A percentile compares a stretch with the other conserved stretches of the same genome.
Conservation (phyloP, 64 coral and sea anemone genomes). For the Pocillopora verrucosa region DNA sequence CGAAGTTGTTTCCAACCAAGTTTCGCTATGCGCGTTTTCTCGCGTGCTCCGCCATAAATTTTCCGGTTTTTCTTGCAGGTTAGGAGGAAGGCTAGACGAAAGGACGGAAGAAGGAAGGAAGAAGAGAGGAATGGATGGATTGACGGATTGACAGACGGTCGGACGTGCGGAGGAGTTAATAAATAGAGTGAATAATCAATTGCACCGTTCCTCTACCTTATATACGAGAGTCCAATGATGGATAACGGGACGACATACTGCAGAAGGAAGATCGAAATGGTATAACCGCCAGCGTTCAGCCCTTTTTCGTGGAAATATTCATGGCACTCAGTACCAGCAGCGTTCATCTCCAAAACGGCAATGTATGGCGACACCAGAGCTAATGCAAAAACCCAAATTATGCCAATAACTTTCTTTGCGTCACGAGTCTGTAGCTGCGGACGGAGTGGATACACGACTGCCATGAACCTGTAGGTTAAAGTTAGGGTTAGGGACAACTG, state of each 20-base stretch:
- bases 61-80: too few relatives aligned
- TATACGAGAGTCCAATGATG: conserved; percentile 88
- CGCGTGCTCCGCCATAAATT: too few relatives aligned
- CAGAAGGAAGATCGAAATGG: conserved; percentile 77
- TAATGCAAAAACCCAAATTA: conserved; percentile 75
- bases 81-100: too few relatives aligned
- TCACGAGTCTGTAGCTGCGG: conserved; percentile 75
- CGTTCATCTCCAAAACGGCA: conserved; percentile 52
- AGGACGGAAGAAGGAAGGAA: too few relatives aligned
- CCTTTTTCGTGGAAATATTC: conserved; percentile 71
- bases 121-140: too few relatives aligned
- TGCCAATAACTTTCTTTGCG: conserved; percentile 81
- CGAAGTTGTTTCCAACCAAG: too few relatives aligned
- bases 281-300: conserved; percentile 73
- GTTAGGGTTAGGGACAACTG: too few relatives aligned
- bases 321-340: neutral
- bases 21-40: too few relatives aligned
- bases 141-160: too few relatives aligned
- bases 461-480: conserved; percentile 62
- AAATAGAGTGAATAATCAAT: neutral
- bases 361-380: conserved; percentile 85
- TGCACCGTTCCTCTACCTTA: conserved; percentile 51
- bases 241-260: conserved; percentile 86
- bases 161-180: too few relatives aligned
- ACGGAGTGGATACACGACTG: conserved; percentile 80